Percentiles rank a stretch among this genome's conserved stretches.
These are phyloP conservation scores for Andrena flavipes DNA, from an alignment of 2,888 invertebrate genomes.

Conservation along the genomic window DNA sequence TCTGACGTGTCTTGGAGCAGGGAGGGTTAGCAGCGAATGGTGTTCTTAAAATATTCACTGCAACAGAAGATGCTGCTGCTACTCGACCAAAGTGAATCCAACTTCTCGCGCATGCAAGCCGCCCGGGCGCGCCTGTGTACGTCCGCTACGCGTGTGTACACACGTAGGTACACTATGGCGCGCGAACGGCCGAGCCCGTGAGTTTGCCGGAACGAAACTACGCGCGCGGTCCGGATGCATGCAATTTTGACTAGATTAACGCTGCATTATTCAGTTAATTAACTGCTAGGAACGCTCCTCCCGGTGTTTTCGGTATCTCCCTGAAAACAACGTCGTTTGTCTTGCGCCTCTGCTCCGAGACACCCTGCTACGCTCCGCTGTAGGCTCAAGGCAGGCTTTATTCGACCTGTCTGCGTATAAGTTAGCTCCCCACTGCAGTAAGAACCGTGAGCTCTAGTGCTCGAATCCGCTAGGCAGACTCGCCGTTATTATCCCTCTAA, in stretches of 20 bases:
- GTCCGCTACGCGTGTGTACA: conserved; percentile 11
- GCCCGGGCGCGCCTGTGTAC: conserved; percentile 19
- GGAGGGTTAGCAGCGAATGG: conserved; percentile 51
- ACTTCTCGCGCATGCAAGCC: conserved; percentile 38
- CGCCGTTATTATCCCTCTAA: not conserved
- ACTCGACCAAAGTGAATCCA: conserved; percentile 58
- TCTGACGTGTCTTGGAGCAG: conserved; percentile 18
- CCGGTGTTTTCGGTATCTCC: conserved; percentile 73
- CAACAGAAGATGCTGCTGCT: conserved; percentile 71
- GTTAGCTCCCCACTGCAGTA: conserved; percentile 26
- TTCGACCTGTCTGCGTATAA: conserved; percentile 14
- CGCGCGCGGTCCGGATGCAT: conserved; percentile 77
- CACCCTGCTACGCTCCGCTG: conserved; percentile 42
- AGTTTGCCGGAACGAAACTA: conserved; percentile 76
- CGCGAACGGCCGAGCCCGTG: conserved; percentile 61
- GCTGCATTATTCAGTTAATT: conserved; percentile 84
- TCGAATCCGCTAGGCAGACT: conserved; percentile 17
- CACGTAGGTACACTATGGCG: conserved; percentile 55
- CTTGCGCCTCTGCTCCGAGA: conserved; percentile 68
- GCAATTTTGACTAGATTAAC: conserved; percentile 83
- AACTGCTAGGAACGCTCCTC: conserved; percentile 76
- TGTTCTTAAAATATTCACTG: conserved; percentile 75
- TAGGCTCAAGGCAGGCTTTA: conserved; percentile 47
- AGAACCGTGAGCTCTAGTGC: conserved; percentile 41
- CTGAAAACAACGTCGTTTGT: conserved; percentile 74